A percentile compares a stretch with the other conserved stretches of the same genome.
Conservation (phyloP, 2,888 invertebrate genomes). For the Cenopis cana region DNA sequence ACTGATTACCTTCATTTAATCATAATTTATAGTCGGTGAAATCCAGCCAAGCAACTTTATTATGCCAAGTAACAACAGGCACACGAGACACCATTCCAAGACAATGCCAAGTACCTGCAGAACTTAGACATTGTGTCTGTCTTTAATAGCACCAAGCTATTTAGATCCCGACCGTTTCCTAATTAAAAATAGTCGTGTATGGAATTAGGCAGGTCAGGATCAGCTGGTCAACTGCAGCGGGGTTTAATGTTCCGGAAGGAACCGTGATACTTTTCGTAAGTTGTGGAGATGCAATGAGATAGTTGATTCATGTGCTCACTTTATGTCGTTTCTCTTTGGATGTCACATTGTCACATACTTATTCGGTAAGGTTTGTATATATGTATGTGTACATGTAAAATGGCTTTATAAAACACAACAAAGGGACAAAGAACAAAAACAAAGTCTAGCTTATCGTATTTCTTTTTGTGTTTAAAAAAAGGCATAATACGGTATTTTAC, state of each 20-base stretch:
- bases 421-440: no score
- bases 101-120: constrained; percentile 42
- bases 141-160: constrained; percentile 55
- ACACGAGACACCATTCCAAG: constrained; percentile 32
- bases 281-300: constrained; percentile 42
- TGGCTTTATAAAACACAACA: no score
- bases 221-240: constrained; percentile 50
- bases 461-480: no score
- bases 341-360: background rate
- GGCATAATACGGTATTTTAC: no score
- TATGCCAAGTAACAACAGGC: constrained; percentile 29
- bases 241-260: constrained; percentile 61
- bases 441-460: no score
- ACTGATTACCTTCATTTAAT: constrained; percentile 10
- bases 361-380: no score
- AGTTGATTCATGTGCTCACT: constrained; percentile 47
- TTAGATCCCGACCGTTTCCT: constrained; percentile 59
- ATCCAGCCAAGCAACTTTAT: constrained; percentile 23
- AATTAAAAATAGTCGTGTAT: constrained; percentile 56
- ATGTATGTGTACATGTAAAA: no score
- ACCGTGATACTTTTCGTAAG: constrained; percentile 37
- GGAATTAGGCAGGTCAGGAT: constrained; percentile 52
- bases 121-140: constrained; percentile 44
- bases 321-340: constrained; percentile 29
- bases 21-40: constrained; percentile 11